Conservation (phyloP, 2,888 invertebrate species). For the Pantelozetes paolii region DNA sequence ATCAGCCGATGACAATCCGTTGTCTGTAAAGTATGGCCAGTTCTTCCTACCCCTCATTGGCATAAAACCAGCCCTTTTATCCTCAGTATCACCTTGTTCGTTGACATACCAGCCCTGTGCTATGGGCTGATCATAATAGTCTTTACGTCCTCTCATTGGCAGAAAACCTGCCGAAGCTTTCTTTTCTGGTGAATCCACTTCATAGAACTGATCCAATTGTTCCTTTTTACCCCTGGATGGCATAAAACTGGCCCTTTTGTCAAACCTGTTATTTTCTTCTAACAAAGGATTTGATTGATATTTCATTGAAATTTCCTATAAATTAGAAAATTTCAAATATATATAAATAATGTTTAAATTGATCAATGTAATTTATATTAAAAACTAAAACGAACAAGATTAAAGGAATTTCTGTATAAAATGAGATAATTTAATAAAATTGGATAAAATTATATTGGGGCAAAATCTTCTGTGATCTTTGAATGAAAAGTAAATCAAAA, state of each 20-base stretch:
- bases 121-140: background rate
- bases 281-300: too few species aligned
- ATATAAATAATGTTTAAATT: too few species aligned
- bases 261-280: background rate
- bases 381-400: too few species aligned
- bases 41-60: constrained; percentile 45
- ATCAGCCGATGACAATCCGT: background rate
- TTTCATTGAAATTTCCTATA: too few species aligned
- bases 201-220: background rate
- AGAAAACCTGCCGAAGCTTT: background rate
- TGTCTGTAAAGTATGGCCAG: background rate
- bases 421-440: too few species aligned
- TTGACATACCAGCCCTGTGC: background rate
- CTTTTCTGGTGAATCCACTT: background rate
- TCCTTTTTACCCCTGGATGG: constrained; percentile 6
- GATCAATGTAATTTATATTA: too few species aligned
- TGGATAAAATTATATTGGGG: too few species aligned
- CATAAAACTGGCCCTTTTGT: constrained; percentile 17
- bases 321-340: too few species aligned
- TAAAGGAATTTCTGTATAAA: too few species aligned
- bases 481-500: too few species aligned
- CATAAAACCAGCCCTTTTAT: constrained; percentile 40
- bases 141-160: constrained; percentile 8
- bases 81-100: background rate
- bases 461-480: too few species aligned